These are phyloP conservation scores for Silurus aristotelis DNA, from an alignment of 2,797 vertebrate species.

Conservation along the genomic window DNA sequence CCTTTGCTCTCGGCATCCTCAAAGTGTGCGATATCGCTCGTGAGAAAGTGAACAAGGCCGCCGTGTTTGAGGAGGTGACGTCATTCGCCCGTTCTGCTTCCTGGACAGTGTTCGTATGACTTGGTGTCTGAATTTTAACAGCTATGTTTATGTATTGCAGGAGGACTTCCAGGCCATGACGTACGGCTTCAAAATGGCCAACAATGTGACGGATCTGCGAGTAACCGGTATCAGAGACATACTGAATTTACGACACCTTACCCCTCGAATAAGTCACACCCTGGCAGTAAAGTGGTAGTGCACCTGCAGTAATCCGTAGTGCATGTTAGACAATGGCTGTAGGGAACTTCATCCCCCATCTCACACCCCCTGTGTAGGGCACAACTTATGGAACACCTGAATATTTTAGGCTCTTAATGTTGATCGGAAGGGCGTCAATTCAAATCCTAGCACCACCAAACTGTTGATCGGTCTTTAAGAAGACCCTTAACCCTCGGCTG, in stretches of 20 bases:
- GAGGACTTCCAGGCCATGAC: slow-evolving; percentile 99
- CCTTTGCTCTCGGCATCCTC: slow-evolving; percentile 93
- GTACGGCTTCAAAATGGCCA: slow-evolving; percentile 99
- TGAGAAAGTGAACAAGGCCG: slow-evolving; percentile 98
- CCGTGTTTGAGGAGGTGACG: slow-evolving; percentile 94
- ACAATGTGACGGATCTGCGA: slow-evolving; percentile 94
- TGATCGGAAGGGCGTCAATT: too few species aligned
- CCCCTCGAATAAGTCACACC: neutral
- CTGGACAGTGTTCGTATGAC: neutral
- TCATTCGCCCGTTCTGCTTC: neutral
- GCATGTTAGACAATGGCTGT: too few species aligned
- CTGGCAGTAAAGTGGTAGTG: neutral
- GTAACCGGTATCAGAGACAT: slow-evolving; percentile 85
- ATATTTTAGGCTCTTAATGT: too few species aligned
- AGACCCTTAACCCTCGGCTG: too few species aligned
- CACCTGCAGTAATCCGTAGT: neutral
- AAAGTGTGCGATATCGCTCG: slow-evolving; percentile 98
- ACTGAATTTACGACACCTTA: too few species aligned
- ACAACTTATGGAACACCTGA: neutral
- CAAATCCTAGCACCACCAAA: too few species aligned
- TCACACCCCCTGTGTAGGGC: neutral
- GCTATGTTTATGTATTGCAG: slow-evolving; percentile 62
- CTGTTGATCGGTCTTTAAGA: too few species aligned
- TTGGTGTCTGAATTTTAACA: neutral
- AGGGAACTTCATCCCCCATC: neutral